Evolutionary conservation across 2,797 vertebrate genomes (phyloP), one percentile per base, ranked within the genome.

Genomic region (Meda fulgida): DNA sequence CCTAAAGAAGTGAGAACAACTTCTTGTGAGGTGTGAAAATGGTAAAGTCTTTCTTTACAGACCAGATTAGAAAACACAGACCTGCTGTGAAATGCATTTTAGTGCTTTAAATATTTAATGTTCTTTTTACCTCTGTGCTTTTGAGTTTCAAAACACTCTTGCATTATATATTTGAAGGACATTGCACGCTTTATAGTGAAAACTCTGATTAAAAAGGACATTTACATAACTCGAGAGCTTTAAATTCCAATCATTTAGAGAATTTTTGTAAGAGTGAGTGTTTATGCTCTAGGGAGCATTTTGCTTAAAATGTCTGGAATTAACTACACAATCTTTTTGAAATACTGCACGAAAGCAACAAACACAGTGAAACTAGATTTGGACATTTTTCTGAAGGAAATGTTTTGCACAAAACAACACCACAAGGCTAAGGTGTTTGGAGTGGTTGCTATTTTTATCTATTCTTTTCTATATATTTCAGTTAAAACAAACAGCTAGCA

Each of bases 1-100:
- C 97, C 98, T 99, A 92, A 83, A 83, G 66, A 7, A 87, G 89
- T 3, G 40, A 76, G 26, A 78, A 73, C 76, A 43, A 36, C 75
- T 58, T 40, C 16, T 0, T 58, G 48, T 71, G 23, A 81, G 31
- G 23, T 67, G 40, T n/a, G 29, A 69, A 75, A 83, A 66, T 31
- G 10, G 3, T 16, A 67, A 63, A 51, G 58, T 26, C 29, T 53
- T 81, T 55, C 29, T 51, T 76, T 48, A 66, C 21, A 66, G 19
- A 79, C 13, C 40, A 66, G 31, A 53, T 83, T 23, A 66, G 43
- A 66, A 48, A 76, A 65, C 4, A 40, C 29, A 38, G 43, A 40
- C 34, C 46, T 40, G 46, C 34, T 31, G 48, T 67, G 63, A 84
- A 84, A 69, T 58, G 43, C 63, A 66, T 75, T 76, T 65, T 8